Conservation (phyloP, 2,797 vertebrate genomes). For the Sebastiscus albofasciatus region DNA sequence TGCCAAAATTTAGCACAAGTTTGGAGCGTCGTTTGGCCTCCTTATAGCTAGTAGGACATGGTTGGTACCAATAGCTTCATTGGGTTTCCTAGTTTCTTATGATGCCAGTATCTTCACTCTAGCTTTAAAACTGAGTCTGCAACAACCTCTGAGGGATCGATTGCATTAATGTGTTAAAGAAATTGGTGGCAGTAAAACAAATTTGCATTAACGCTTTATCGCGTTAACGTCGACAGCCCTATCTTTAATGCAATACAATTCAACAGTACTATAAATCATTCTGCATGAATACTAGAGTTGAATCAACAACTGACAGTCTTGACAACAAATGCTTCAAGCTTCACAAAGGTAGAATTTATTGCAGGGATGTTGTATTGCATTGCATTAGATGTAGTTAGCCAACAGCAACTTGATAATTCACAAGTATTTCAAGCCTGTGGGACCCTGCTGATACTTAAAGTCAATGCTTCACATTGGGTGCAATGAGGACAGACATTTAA, state of each 20-base stretch:
- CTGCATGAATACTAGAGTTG: neutral
- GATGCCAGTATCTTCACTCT: no score
- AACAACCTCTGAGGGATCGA: no score
- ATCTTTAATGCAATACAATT: neutral
- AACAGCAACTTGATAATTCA: neutral
- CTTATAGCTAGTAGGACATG: no score
- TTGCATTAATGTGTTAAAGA: no score
- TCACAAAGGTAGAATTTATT: neutral
- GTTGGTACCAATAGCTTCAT: no score
- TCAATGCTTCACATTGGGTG: neutral
- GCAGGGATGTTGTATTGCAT: neutral
- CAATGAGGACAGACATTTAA: conserved; percentile 59
- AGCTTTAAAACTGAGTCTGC: no score
- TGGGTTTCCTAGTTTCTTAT: no score
- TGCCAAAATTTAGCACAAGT: no score
- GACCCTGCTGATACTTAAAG: neutral
- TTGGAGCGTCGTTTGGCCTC: no score
- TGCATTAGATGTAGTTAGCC: neutral
- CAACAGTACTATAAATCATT: neutral
- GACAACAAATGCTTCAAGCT: neutral
- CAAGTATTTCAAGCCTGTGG: neutral
- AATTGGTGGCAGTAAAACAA: no score
- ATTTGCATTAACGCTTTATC: no score
- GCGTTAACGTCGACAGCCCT: no score
- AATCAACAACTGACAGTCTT: neutral